Conservation (phyloP, 2,888 invertebrate species). For the Lamellibrachia columna region DNA sequence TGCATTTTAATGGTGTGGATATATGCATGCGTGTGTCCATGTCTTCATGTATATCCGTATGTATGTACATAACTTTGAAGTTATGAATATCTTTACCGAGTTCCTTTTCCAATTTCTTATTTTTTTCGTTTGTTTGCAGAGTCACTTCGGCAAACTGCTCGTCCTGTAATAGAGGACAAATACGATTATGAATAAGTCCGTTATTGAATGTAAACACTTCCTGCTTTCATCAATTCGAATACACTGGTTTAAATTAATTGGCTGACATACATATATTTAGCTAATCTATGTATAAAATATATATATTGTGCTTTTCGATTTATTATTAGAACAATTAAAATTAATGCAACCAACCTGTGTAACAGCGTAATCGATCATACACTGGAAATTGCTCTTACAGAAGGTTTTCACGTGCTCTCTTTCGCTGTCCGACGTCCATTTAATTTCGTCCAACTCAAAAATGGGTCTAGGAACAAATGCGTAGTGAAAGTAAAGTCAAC, state of each 20-base stretch:
- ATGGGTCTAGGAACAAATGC: background rate
- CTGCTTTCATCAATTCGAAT: background rate
- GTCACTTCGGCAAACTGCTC: slow-evolving; percentile 3
- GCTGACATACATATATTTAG: no score
- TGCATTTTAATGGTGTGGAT: background rate
- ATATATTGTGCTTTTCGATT: no score
- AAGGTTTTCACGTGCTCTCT: background rate
- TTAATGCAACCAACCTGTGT: slow-evolving; percentile 1
- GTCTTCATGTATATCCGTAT: background rate
- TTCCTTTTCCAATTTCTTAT: background rate
- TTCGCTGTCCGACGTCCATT: background rate
- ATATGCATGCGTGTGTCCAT: background rate
- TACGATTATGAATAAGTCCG: background rate
- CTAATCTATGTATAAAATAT: no score
- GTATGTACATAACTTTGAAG: background rate
- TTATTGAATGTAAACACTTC: background rate
- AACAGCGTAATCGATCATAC: slow-evolving; percentile 23
- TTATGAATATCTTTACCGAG: background rate
- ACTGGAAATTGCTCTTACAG: slow-evolving; percentile 13
- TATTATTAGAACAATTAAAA: no score
- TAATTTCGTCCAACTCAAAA: background rate
- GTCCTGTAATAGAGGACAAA: background rate
- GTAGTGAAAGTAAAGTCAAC: background rate
- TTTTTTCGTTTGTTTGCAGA: background rate
- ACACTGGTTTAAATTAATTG: background rate